These are phyloP conservation scores for Brachystomella parvula DNA, from an alignment of 1,140 invertebrate genomes.

Conservation along the genomic window DNA sequence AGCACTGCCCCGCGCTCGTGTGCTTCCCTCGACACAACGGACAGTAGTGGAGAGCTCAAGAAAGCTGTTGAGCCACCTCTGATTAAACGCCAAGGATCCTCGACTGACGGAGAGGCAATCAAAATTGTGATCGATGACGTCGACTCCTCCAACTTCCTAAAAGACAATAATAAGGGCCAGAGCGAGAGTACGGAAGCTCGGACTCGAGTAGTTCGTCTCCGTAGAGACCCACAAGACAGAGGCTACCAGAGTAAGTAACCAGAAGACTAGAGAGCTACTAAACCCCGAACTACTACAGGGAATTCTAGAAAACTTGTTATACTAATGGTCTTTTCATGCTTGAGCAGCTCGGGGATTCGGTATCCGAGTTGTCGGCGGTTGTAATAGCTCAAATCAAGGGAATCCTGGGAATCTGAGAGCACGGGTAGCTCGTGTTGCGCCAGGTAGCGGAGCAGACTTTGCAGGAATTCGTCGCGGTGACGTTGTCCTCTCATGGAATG, in stretches of 20 bases:
- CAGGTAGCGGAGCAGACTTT: slow-evolving; percentile 79
- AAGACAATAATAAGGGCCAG: slow-evolving; percentile 51
- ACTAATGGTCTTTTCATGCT: slow-evolving; percentile 35
- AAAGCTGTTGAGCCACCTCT: background rate
- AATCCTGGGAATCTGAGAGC: slow-evolving; percentile 56
- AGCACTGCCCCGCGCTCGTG: slow-evolving; percentile 28
- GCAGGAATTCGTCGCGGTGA: slow-evolving; percentile 75
- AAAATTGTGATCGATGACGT: slow-evolving; percentile 88
- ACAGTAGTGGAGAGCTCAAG: slow-evolving; percentile 1
- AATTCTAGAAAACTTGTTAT: background rate
- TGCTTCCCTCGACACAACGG: slow-evolving; percentile 32
- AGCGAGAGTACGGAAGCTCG: slow-evolving; percentile 44
- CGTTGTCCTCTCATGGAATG: slow-evolving; percentile 71
- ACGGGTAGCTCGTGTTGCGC: slow-evolving; percentile 82
- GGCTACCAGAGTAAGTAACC: slow-evolving; percentile 70
- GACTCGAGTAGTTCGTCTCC: slow-evolving; percentile 52
- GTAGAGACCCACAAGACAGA: slow-evolving; percentile 70
- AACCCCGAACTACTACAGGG: background rate
- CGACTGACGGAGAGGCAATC: slow-evolving; percentile 75
- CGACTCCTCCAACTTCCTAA: slow-evolving; percentile 52
- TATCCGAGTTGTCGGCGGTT: slow-evolving; percentile 81
- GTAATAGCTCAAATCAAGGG: slow-evolving; percentile 18
- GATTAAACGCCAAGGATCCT: slow-evolving; percentile 60
- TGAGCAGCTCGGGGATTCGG: slow-evolving; percentile 75
- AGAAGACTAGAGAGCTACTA: no score